Percentiles rank a stretch among this genome's conserved stretches.
phyloP scores from a whole-genome alignment of 2,113 vertebrate genomes.

The Engraulis encrasicolus region DNA sequence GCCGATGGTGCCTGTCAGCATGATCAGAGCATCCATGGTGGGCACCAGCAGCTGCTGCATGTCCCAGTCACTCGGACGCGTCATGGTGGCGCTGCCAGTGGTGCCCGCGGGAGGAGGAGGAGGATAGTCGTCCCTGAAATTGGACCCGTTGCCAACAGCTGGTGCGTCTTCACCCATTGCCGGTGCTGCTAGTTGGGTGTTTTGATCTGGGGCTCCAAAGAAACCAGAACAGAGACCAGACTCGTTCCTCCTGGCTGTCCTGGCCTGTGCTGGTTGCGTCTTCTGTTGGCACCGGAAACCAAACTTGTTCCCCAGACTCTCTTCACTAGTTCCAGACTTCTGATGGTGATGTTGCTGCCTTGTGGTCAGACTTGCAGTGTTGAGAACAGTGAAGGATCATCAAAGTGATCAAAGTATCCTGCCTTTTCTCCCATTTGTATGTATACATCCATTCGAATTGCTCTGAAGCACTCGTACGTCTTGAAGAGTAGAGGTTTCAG shows the following conservation, averaged over 20 bases:
- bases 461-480: conserved; percentile 42
- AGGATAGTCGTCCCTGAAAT: too few species aligned
- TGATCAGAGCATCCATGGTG: conserved; percentile 69
- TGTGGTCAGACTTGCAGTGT: conserved; percentile 24
- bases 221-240: too few species aligned
- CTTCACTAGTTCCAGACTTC: not conserved
- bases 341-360: not conserved
- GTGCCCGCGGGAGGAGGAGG: too few species aligned
- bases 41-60: conserved; percentile 62
- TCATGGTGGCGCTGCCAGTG: conserved; percentile 16
- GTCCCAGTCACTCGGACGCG: conserved; percentile 6
- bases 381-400: conserved; percentile 36
- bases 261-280: too few species aligned
- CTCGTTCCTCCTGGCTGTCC: too few species aligned
- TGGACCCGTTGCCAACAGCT: too few species aligned
- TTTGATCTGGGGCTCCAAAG: too few species aligned
- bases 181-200: too few species aligned
- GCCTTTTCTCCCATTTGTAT: conserved; percentile 38
- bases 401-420: conserved; percentile 28
- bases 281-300: too few species aligned
- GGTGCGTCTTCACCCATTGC: too few species aligned
- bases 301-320: not conserved
- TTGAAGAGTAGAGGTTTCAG: conserved; percentile 29
- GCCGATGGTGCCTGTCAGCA: conserved; percentile 70
- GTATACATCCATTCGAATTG: conserved; percentile 1